A percentile compares a stretch with the other conserved stretches of the same genome.
Conservation (phyloP, 1,140 invertebrate species). For the Ephestia elutella region DNA sequence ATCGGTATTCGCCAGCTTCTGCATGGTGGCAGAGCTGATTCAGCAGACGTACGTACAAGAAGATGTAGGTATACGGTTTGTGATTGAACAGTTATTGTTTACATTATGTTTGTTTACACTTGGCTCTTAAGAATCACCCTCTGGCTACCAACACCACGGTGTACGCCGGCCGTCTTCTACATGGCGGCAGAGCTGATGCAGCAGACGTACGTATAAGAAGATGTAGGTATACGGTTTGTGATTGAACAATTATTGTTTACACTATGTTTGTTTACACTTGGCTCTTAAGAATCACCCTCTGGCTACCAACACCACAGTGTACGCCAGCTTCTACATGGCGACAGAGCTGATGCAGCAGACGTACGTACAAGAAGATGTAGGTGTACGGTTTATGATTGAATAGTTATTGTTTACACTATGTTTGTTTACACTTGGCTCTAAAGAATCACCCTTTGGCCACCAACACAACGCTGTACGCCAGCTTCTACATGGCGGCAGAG, state of each 20-base stretch:
- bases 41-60: conserved; percentile 74
- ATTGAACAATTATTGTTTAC: too few species aligned
- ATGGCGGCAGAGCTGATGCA: too few species aligned
- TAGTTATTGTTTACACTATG: background rate
- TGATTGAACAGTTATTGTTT: too few species aligned
- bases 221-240: too few species aligned
- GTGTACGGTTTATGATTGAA: conserved; percentile 61
- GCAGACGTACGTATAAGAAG: too few species aligned
- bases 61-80: too few species aligned
- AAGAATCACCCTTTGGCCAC: conserved; percentile 77
- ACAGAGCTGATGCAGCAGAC: conserved; percentile 87
- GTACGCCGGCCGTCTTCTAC: too few species aligned
- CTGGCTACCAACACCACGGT: too few species aligned
- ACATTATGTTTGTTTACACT: too few species aligned
- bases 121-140: too few species aligned
- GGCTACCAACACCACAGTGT: conserved; percentile 82
- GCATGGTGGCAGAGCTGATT: conserved; percentile 84
- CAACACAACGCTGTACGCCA: conserved; percentile 84
- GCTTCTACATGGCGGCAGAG: conserved; percentile 85
- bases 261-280: too few species aligned
- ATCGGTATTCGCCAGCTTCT: conserved; percentile 81
- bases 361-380: conserved; percentile 78
- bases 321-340: conserved; percentile 84
- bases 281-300: conserved; percentile 78
- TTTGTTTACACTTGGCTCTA: too few species aligned